These are phyloP conservation scores for Paramormyrops hopkinsi DNA, from an alignment of 2,797 vertebrate species.

Conservation along the genomic window DNA sequence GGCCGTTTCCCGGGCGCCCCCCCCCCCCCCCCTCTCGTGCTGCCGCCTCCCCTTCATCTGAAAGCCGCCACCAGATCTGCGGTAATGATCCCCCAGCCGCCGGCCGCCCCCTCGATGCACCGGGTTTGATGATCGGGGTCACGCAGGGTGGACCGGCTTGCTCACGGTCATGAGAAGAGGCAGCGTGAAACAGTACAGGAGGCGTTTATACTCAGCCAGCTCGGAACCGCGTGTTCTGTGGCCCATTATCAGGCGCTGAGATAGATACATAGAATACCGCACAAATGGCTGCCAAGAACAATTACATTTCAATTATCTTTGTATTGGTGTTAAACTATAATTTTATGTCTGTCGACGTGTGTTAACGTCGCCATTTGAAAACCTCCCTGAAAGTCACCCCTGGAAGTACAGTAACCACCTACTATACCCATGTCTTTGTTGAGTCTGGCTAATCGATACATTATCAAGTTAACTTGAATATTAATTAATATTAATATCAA, in stretches of 20 bases:
- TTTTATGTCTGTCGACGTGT: neutral
- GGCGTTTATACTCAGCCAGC: neutral
- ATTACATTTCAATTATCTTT: neutral
- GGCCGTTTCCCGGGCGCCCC: neutral
- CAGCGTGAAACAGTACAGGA: neutral
- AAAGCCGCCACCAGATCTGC: neutral
- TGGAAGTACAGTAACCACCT: neutral
- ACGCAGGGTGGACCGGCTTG: neutral
- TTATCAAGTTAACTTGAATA: neutral
- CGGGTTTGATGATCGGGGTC: constrained; percentile 7
- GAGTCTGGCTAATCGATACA: neutral
- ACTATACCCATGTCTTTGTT: neutral
- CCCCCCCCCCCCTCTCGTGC: neutral
- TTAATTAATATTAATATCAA: neutral
- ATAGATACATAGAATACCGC: neutral
- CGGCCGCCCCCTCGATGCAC: neutral
- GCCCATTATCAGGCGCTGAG: neutral
- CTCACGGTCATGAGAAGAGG: neutral
- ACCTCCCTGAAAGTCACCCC: neutral
- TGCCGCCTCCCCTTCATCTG: neutral
- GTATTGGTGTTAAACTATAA: neutral
- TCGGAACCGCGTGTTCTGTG: neutral
- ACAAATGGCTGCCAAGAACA: neutral
- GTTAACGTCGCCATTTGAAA: neutral
- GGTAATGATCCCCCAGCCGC: neutral